phyloP scores from a whole-genome alignment of 2,888 invertebrate genomes.

The Coelopa pilipes region DNA sequence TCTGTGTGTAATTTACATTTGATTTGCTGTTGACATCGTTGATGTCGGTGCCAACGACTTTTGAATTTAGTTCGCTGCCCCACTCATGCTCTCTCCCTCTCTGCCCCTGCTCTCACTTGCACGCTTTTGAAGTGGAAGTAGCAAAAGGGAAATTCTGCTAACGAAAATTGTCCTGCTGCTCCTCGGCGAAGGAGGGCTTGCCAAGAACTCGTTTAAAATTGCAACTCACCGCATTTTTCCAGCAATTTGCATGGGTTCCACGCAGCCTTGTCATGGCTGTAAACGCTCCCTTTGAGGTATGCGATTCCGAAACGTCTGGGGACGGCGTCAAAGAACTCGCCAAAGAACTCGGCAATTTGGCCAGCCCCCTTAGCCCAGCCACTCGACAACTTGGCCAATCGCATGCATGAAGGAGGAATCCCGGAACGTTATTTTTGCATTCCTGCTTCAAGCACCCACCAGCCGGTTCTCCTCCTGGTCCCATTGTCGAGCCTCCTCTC shows the following conservation, averaged over 20 bases:
- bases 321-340: not conserved
- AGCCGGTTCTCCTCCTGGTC: no score
- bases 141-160: slow-evolving; percentile 5
- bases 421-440: no score
- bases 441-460: no score
- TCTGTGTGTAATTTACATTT: slow-evolving; percentile 29
- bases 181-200: not conserved
- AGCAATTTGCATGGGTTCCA: not conserved
- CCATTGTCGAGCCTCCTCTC: no score
- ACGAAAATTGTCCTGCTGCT: slow-evolving; percentile 2
- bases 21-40: slow-evolving; percentile 35
- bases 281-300: not conserved
- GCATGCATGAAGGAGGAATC: no score
- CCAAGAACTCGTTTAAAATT: slow-evolving; percentile 1
- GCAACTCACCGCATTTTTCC: not conserved
- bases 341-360: no score
- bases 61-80: not conserved
- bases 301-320: not conserved
- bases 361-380: no score
- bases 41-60: not conserved
- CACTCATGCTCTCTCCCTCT: not conserved
- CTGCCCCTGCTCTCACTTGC: not conserved
- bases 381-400: no score
- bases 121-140: not conserved
- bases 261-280: not conserved